Percentiles rank a stretch among this genome's conserved stretches.
Evolutionary conservation across 2,797 vertebrate species (phyloP).

Genomic region (Enteromius anoplus): DNA sequence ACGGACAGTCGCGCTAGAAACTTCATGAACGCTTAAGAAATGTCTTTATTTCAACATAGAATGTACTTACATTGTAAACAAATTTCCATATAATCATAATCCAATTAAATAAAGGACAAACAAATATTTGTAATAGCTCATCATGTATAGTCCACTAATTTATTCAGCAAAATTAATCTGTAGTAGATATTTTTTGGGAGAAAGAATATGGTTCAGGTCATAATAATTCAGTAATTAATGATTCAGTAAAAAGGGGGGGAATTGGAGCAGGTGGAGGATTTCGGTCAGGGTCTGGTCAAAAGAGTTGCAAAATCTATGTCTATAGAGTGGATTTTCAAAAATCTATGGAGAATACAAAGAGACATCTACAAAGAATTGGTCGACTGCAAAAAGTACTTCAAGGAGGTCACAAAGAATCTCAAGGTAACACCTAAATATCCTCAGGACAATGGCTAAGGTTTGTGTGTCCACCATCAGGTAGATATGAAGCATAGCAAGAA

Average conservation of each 20-base stretch:
- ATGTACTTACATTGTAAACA: background rate
- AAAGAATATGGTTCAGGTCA: background rate
- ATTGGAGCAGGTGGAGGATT: background rate
- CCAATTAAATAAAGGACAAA: background rate
- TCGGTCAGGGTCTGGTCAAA: background rate
- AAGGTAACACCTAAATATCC: background rate
- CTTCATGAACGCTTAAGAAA: background rate
- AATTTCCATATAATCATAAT: background rate
- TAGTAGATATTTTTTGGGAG: background rate
- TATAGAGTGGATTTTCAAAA: background rate
- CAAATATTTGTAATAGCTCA: background rate
- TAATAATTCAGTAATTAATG: background rate
- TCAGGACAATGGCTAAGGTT: background rate
- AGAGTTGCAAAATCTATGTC: background rate
- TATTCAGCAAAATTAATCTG: background rate
- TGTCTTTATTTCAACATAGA: background rate
- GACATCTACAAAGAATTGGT: background rate
- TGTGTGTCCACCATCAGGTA: slow-evolving; percentile 4
- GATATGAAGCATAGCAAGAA: background rate
- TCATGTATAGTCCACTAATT: background rate
- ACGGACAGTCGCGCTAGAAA: slow-evolving; percentile 5
- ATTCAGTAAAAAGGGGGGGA: background rate
- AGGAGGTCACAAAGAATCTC: slow-evolving; percentile 3
- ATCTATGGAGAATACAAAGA: background rate
- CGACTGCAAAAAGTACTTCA: background rate